Conservation (phyloP, 2,113 vertebrate genomes). For the Morone chrysops region DNA sequence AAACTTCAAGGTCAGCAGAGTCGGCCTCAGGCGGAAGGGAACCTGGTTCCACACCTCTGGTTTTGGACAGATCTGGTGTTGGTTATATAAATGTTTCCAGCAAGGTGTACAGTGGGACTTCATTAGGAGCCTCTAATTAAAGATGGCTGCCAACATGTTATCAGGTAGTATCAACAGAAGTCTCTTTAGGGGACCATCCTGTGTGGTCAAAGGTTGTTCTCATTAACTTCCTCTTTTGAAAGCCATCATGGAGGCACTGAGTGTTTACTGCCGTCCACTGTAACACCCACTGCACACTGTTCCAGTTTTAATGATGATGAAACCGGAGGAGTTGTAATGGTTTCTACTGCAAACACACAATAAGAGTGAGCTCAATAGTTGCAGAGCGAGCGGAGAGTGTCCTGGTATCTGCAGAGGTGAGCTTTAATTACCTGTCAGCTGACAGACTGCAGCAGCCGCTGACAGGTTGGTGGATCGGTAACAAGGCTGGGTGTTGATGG, state of each 20-base stretch:
- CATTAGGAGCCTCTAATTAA: background rate
- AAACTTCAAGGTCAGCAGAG: slow-evolving; percentile 18
- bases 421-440: slow-evolving; percentile 7
- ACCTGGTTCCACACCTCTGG: background rate
- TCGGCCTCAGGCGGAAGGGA: background rate
- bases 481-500: slow-evolving; percentile 7
- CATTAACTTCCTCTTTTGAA: slow-evolving; percentile 36
- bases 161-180: background rate
- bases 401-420: background rate
- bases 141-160: background rate
- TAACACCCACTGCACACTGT: too few relatives aligned
- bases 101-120: background rate
- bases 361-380: background rate
- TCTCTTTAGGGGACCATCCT: slow-evolving; percentile 8
- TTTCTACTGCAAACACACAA: background rate
- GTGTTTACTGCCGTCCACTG: background rate
- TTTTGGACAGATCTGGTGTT: background rate
- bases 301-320: too few relatives aligned
- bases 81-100: background rate
- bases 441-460: background rate
- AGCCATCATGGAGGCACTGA: background rate
- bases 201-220: slow-evolving; percentile 28
- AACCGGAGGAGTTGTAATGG: background rate
- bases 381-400: background rate
- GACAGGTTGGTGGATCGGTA: background rate